A percentile compares a stretch with the other conserved stretches of the same genome.
These are phyloP conservation scores for Ectropis grisescens DNA, from an alignment of 1,140 invertebrate species.

Conservation along the genomic window DNA sequence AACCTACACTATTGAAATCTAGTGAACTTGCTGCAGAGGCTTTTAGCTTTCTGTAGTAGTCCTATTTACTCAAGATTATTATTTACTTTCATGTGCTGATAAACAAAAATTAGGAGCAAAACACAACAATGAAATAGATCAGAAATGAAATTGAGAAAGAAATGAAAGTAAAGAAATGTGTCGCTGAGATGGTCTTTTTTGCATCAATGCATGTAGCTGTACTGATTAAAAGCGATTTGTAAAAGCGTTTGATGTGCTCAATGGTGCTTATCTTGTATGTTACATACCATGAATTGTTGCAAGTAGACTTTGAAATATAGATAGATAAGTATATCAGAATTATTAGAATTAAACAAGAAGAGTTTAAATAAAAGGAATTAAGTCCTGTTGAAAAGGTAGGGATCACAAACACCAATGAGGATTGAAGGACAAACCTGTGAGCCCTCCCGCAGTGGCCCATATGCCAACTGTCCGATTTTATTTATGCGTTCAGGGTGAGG, in stretches of 20 bases:
- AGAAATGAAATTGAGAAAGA: constrained; percentile 23
- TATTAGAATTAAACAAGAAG: constrained; percentile 8
- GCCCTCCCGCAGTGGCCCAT: constrained; percentile 67
- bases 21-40: constrained; percentile 48
- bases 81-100: constrained; percentile 66
- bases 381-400: constrained; percentile 38
- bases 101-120: constrained; percentile 53
- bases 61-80: too few relatives aligned
- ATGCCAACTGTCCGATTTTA: constrained; percentile 70
- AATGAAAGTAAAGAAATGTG: constrained; percentile 28
- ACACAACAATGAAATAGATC: constrained; percentile 26
- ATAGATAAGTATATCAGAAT: constrained; percentile 14
- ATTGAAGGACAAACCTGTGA: constrained; percentile 68
- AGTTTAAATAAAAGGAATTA: constrained; percentile 17
- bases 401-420: constrained; percentile 67
- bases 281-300: constrained; percentile 31
- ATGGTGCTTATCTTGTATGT: too few relatives aligned
- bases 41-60: constrained; percentile 16
- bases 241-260: too few relatives aligned
- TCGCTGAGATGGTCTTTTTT: constrained; percentile 34
- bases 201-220: constrained; percentile 33
- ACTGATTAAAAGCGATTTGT: too few relatives aligned
- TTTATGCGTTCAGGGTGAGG: constrained; percentile 69
- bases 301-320: constrained; percentile 21
- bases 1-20: constrained; percentile 18